Evolutionary conservation across 2,797 vertebrate species (phyloP).

Genomic region (Amniataba percoides): DNA sequence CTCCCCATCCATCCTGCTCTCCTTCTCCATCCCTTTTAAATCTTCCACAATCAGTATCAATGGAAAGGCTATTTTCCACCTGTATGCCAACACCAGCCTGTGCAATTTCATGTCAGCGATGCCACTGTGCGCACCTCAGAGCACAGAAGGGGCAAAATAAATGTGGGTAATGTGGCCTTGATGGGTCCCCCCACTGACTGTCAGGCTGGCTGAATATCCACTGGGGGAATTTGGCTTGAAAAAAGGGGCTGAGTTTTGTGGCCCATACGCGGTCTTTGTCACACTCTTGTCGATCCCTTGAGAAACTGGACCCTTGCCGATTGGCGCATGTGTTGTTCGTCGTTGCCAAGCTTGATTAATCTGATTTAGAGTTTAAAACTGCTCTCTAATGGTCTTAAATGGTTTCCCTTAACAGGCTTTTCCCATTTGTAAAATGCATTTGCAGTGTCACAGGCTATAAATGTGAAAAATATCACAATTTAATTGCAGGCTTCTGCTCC

Average conservation of each 20-base stretch:
- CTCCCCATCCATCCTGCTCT: background rate
- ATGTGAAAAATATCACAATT: slow-evolving; percentile 33
- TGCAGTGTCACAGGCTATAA: slow-evolving; percentile 19
- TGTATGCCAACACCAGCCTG: background rate
- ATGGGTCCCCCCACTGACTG: background rate
- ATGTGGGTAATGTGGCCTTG: background rate
- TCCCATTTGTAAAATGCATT: slow-evolving; percentile 31
- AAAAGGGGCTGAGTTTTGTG: background rate
- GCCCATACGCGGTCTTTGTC: background rate
- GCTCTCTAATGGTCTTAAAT: slow-evolving; percentile 25
- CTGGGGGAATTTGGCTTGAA: background rate
- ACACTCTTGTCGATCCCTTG: background rate
- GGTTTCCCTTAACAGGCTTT: slow-evolving; percentile 15
- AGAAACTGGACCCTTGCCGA: background rate
- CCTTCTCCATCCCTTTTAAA: slow-evolving; percentile 32
- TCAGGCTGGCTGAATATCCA: background rate
- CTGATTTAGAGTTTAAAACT: slow-evolving; percentile 11
- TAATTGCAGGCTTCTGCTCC: slow-evolving; percentile 41
- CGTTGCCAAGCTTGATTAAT: slow-evolving; percentile 34
- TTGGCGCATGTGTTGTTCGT: background rate
- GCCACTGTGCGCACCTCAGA: slow-evolving; percentile 9
- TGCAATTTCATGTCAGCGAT: slow-evolving; percentile 31
- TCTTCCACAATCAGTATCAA: slow-evolving; percentile 20
- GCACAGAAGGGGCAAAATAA: background rate
- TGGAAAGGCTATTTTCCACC: slow-evolving; percentile 25